Conservation (phyloP, 2,113 vertebrate genomes). For the Muntiacus muntjak region DNA sequence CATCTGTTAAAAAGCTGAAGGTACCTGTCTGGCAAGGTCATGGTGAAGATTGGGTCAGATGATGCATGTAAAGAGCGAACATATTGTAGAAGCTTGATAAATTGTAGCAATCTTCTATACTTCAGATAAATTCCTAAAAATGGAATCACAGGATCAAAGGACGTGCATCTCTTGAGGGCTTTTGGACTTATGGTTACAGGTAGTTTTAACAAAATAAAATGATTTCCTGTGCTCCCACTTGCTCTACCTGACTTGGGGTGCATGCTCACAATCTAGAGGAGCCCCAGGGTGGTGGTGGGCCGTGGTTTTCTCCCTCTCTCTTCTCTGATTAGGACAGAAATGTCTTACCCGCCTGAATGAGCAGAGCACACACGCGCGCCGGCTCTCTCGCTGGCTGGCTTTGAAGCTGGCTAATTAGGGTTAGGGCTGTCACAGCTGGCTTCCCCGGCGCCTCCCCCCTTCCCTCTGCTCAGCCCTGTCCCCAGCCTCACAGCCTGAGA, state of each 20-base stretch:
- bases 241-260: neutral
- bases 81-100: neutral
- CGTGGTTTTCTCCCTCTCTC: neutral
- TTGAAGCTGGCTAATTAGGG: conserved; percentile 69
- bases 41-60: neutral
- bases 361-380: conserved; percentile 19
- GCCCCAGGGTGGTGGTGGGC: neutral
- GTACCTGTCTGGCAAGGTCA: neutral
- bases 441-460: neutral
- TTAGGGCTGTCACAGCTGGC: conserved; percentile 65
- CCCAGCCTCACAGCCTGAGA: neutral
- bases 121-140: neutral
- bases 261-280: neutral
- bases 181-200: neutral
- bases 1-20: neutral
- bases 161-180: neutral
- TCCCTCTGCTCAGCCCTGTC: neutral
- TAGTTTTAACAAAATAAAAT: neutral
- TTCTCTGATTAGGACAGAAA: conserved; percentile 69
- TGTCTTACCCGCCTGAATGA: conserved; percentile 57
- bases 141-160: neutral
- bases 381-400: neutral
- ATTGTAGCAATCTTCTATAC: neutral
- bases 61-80: neutral
- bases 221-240: neutral